Base-by-base conservation (phyloP, 2,888 invertebrate species). In the Cephalotes varians region DNA sequence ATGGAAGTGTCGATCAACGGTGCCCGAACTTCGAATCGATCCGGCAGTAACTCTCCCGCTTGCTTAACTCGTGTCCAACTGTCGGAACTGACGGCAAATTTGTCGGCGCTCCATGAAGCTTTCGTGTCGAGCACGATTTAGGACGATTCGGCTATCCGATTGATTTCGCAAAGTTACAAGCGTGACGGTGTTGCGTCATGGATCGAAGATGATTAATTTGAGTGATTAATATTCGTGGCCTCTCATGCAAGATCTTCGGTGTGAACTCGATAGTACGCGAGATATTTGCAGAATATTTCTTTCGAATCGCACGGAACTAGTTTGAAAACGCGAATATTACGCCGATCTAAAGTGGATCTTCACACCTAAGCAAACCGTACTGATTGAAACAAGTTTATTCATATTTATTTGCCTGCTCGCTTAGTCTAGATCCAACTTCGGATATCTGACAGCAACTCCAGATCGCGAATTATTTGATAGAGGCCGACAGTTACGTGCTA, bases 1-100 rank as follows among this genome's bases (percentile, higher is more conserved):
- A 89, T 79, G 83, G 84, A 87, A 83, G 81, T 67, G 89, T 88
- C 89, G 87, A 89, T 89, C 87, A 85, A 83, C 85, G 67, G 80
- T 28, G 47, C 34, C 54, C 37, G 12, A 44, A 73, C 58, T 73
- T 71, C 37, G 60, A 60, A 60, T 77, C 44, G 77, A 77, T 69
- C 56, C 54, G 40, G 3, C 71, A 31, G 71, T 69, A 71, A 71
- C 71, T 71, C 69, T 54, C 54, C 15, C 54, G 71, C 54, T 77
- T 71, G 69, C 71, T 71, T 77, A 77, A 71, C 71, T 76, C 76
- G 21, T 76, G 76, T 76, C 69, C 76, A 69, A 69, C 69, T 76
- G 76, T 76, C 69, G 67, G 31, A 77, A 69, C 56, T 77, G 77
- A 77, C 77, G 56, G 71, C 71, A 44, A 71, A 77, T 69, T 77